Evolutionary conservation across 2,797 vertebrate genomes (phyloP).

Genomic region (Rhinichthys osculus): DNA sequence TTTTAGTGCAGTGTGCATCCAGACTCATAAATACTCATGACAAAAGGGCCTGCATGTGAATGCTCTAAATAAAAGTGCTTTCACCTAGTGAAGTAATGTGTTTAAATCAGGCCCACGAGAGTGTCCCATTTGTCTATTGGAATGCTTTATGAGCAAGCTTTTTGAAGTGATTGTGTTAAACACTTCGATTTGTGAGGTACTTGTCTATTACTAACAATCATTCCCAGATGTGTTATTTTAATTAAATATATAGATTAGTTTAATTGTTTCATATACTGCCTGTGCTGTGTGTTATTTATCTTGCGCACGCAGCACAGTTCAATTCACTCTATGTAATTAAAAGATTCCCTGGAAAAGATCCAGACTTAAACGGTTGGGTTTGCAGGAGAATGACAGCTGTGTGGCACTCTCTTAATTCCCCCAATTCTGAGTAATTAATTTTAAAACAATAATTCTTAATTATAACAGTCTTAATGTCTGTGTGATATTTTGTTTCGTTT

Average conservation of each 20-base stretch:
- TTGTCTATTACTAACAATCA: conserved; percentile 66
- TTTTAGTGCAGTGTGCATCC: conserved; percentile 50
- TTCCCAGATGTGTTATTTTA: conserved; percentile 81
- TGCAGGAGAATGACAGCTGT: conserved; percentile 67
- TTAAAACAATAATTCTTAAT: conserved; percentile 28
- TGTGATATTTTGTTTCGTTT: background rate
- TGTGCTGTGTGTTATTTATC: conserved; percentile 78
- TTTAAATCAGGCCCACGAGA: conserved; percentile 55
- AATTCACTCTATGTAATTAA: conserved; percentile 84
- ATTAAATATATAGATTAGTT: conserved; percentile 84
- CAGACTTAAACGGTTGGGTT: conserved; percentile 77
- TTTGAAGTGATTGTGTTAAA: conserved; percentile 66
- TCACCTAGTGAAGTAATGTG: conserved; percentile 51
- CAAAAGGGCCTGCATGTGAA: conserved; percentile 41
- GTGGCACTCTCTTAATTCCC: conserved; percentile 37
- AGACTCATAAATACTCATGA: conserved; percentile 57
- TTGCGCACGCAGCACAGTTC: conserved; percentile 68
- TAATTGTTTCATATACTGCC: conserved; percentile 78
- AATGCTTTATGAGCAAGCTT: conserved; percentile 65
- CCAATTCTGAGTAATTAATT: conserved; percentile 25
- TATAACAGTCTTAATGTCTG: conserved; percentile 11
- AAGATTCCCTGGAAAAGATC: conserved; percentile 79
- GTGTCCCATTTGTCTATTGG: conserved; percentile 57
- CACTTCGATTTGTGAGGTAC: conserved; percentile 62
- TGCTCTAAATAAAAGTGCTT: conserved; percentile 54